Evolutionary conservation across 2,888 invertebrate genomes (phyloP), one percentile per base, ranked within the genome.

Genomic region (Volucella bombylans): DNA sequence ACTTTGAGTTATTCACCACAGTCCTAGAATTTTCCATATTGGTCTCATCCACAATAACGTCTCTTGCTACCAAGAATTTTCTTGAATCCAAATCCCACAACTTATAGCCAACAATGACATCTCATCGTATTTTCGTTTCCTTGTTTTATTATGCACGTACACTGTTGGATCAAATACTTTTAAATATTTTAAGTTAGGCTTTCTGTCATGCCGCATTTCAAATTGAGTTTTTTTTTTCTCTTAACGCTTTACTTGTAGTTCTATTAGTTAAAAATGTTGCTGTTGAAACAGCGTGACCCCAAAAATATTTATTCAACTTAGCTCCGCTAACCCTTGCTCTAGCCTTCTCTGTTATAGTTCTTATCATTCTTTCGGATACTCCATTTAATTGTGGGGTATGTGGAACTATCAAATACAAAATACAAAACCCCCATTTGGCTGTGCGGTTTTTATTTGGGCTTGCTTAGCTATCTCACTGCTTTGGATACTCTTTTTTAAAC

Each of bases 381-480:
- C 89, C 89, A 88, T 91, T 91, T 86, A 87, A 87, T 82, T 90
- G 89, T 57, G 90, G 90, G n/a, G 90, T 90, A 71, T 87, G 80
- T 50, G 90, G 89, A 64, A 91, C 89, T 57, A 90, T 90, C 50
- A 89, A 89, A 88, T 90, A 59, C 54, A 80, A 49, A 79, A 83
- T 4, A n/a, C n/a, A n/a, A 41, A 71, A 55, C n/a, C 52, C 43
- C 23, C 12, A 15, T n/a, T 8, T n/a, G 11, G 0, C 8, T 52
- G 23, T 50, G 76, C 6, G n/a, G 74, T 76, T 11, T 47, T 39
- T 14, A 45, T 45, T 11, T 61, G 50, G 2, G 11, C 43, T 4
- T 47, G 50, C 45, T 47, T 52, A 1, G 15, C 47, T 43, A 39
- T 80, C 2, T 67, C 15, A 18, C 10, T 55, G 23, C 55, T 69